Percentiles rank a stretch among this genome's conserved stretches.
Conservation (phyloP, 1,140 invertebrate species). For the Oreohelix idahoensis region DNA sequence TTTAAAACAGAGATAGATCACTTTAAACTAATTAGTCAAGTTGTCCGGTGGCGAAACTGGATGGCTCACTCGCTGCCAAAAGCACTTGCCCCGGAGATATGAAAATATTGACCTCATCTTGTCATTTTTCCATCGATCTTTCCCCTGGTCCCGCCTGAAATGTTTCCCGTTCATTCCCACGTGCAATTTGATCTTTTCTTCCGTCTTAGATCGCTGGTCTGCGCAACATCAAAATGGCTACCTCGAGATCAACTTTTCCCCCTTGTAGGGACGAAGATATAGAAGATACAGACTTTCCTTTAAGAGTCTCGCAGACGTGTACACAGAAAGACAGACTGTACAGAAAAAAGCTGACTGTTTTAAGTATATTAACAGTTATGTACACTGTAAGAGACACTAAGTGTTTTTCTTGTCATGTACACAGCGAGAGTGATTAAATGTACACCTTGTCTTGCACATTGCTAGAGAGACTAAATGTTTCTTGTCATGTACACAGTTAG, state of each 20-base stretch:
- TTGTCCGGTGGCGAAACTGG: neutral
- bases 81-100: conserved; percentile 2
- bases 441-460: too few relatives aligned
- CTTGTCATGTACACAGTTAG: too few relatives aligned
- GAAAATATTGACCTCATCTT: conserved; percentile 31
- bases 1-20: neutral
- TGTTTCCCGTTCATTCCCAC: conserved; percentile 5
- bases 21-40: neutral
- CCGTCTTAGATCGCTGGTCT: conserved; percentile 13
- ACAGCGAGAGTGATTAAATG: too few relatives aligned
- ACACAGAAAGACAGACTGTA: neutral
- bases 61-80: conserved; percentile 3
- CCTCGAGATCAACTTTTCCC: neutral
- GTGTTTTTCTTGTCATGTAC: too few relatives aligned
- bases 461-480: too few relatives aligned
- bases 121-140: conserved; percentile 15
- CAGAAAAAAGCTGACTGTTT: too few relatives aligned
- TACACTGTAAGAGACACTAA: too few relatives aligned
- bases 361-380: too few relatives aligned
- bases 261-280: neutral
- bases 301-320: neutral
- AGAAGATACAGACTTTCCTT: neutral
- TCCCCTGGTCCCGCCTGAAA: conserved; percentile 4
- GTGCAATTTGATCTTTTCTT: conserved; percentile 5
- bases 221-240: conserved; percentile 7